Evolutionary conservation across 1,140 invertebrate genomes (phyloP).

Genomic region (Drosophila aff.): DNA sequence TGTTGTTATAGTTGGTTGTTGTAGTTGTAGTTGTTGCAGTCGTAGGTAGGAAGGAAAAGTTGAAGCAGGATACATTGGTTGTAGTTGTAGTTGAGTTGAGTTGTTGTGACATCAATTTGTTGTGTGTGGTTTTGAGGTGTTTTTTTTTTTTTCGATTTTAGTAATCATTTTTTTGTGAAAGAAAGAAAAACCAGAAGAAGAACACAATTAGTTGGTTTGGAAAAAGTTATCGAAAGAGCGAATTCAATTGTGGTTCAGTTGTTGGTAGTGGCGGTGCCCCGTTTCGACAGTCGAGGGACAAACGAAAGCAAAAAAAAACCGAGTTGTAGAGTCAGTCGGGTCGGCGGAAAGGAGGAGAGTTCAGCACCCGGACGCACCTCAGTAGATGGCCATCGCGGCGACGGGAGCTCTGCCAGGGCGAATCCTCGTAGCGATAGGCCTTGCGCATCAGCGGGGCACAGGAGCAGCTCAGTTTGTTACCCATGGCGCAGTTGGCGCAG

Average conservation of each 20-base stretch:
- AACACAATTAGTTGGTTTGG: conserved; percentile 78
- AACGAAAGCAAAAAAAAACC: conserved; percentile 8
- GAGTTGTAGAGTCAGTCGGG: conserved; percentile 18
- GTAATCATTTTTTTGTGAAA: conserved; percentile 60
- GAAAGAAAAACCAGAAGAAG: conserved; percentile 81
- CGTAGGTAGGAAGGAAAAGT: conserved; percentile 59
- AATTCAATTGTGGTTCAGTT: conserved; percentile 69
- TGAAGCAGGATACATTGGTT: conserved; percentile 61
- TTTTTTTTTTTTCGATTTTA: conserved; percentile 44
- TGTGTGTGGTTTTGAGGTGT: conserved; percentile 61
- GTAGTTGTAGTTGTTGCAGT: conserved; percentile 46
- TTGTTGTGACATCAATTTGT: conserved; percentile 54
- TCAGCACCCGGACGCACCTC: conserved; percentile 88
- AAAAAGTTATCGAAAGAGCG: conserved; percentile 72
- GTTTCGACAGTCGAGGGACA: conserved; percentile 55
- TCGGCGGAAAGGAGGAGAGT: conserved; percentile 18
- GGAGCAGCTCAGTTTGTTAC: conserved; percentile 97
- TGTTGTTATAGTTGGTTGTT: conserved; percentile 48
- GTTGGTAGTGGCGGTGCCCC: conserved; percentile 30
- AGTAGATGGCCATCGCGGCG: conserved; percentile 95
- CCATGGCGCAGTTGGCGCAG: conserved; percentile 90
- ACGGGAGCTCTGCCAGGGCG: conserved; percentile 95
- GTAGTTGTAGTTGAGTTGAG: conserved; percentile 44
- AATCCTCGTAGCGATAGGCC: conserved; percentile 96
- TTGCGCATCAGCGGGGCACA: conserved; percentile 97